Conservation (phyloP, 2,113 vertebrate species). For the Struthidea cinerea region DNA sequence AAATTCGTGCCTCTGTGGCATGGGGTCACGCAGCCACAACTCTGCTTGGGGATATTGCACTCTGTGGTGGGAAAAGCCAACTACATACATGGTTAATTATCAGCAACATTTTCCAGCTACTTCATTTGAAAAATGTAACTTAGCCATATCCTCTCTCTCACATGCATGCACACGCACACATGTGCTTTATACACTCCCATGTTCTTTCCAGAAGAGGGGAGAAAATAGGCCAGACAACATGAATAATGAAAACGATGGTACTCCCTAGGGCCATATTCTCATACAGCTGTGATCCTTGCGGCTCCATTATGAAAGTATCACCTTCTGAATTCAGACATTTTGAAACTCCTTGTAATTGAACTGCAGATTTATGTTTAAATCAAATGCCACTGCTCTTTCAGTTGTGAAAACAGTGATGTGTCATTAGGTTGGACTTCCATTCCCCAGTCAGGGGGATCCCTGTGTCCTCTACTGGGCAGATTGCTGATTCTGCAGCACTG, state of each 20-base stretch:
- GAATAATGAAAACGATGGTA: slow-evolving; percentile 16
- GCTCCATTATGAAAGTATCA: not conserved
- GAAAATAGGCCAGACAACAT: slow-evolving; percentile 28
- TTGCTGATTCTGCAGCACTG: not conserved
- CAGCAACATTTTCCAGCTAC: not conserved
- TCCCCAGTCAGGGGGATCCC: not conserved
- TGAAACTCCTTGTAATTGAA: not conserved
- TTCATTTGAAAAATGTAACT: not conserved
- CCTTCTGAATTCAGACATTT: not conserved
- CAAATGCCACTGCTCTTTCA: not conserved
- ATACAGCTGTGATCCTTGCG: not conserved
- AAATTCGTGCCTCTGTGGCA: not conserved
- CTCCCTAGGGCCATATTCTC: not conserved
- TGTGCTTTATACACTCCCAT: not conserved
- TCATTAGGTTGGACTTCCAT: not conserved
- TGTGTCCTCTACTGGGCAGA: not conserved
- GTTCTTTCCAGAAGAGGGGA: not conserved
- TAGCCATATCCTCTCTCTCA: not conserved
- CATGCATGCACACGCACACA: not conserved
- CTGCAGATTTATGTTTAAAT: not conserved
- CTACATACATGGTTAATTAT: not conserved
- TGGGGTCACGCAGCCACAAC: not conserved
- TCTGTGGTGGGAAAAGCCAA: not conserved
- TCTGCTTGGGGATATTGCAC: not conserved
- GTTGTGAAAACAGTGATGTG: not conserved